Evolutionary conservation across 2,888 invertebrate genomes (phyloP).

Genomic region (Hyposoter dolosus): DNA sequence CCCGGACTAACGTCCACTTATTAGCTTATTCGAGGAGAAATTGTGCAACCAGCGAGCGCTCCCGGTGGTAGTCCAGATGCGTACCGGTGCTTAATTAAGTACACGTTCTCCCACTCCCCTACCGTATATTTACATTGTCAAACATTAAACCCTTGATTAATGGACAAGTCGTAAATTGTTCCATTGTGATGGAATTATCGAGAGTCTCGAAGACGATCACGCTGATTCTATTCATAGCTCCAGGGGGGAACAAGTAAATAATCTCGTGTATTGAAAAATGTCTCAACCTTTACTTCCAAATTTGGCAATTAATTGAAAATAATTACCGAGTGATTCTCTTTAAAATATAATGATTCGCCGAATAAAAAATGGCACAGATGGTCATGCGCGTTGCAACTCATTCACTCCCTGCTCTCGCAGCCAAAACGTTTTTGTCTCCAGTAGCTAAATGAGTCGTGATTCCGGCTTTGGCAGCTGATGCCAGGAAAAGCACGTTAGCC

Average conservation of each 20-base stretch:
- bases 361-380: slow-evolving; percentile 43
- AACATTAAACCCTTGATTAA: slow-evolving; percentile 73
- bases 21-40: slow-evolving; percentile 67
- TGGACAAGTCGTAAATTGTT: slow-evolving; percentile 69
- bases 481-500: slow-evolving; percentile 49
- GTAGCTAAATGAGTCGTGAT: slow-evolving; percentile 53
- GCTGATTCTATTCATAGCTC: slow-evolving; percentile 45
- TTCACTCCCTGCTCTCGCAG: slow-evolving; percentile 24
- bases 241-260: not conserved
- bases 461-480: slow-evolving; percentile 49
- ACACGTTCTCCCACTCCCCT: slow-evolving; percentile 5
- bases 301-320: slow-evolving; percentile 43
- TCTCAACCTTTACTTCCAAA: slow-evolving; percentile 4
- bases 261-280: slow-evolving; percentile 26
- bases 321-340: slow-evolving; percentile 35
- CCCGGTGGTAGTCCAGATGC: slow-evolving; percentile 57
- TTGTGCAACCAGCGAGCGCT: slow-evolving; percentile 49
- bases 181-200: slow-evolving; percentile 47
- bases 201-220: slow-evolving; percentile 28
- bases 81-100: slow-evolving; percentile 71
- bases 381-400: slow-evolving; percentile 30
- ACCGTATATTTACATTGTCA: slow-evolving; percentile 72
- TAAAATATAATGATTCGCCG: slow-evolving; percentile 33
- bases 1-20: slow-evolving; percentile 64
- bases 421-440: slow-evolving; percentile 24